phyloP scores from a whole-genome alignment of 2,888 invertebrate species.

The Hydrotaea cyrtoneurina region DNA sequence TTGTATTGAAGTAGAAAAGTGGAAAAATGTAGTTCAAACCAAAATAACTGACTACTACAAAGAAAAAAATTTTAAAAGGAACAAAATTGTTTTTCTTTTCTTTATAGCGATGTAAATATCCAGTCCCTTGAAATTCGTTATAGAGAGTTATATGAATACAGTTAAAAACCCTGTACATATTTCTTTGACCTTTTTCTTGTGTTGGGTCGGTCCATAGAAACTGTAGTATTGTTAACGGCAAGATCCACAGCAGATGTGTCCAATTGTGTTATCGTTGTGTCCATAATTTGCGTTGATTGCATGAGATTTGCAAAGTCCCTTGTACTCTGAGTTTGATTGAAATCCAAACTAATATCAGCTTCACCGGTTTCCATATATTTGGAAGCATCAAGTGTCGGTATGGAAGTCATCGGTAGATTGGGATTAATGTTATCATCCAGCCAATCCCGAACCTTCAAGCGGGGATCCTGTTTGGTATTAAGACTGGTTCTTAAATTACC shows the following conservation, averaged over 20 bases:
- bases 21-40: too few species aligned
- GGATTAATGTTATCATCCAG: slow-evolving; percentile 42
- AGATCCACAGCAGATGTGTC: slow-evolving; percentile 32
- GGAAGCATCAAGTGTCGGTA: slow-evolving; percentile 40
- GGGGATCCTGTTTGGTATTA: slow-evolving; percentile 49
- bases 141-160: too few species aligned
- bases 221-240: background rate
- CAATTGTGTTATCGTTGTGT: slow-evolving; percentile 22
- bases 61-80: too few species aligned
- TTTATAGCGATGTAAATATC: too few species aligned
- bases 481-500: slow-evolving; percentile 26
- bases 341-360: slow-evolving; percentile 3
- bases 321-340: slow-evolving; percentile 45
- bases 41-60: too few species aligned
- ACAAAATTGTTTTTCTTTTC: too few species aligned
- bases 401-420: slow-evolving; percentile 46
- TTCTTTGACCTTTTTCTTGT: slow-evolving; percentile 68
- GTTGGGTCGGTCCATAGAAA: slow-evolving; percentile 37
- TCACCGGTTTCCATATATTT: slow-evolving; percentile 14
- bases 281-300: slow-evolving; percentile 63
- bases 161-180: slow-evolving; percentile 72
- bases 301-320: slow-evolving; percentile 50
- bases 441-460: slow-evolving; percentile 61
- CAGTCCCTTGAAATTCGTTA: too few species aligned
- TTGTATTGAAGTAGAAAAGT: too few species aligned